Conservation (phyloP, 2,888 invertebrate species). For the Hydroisotoma schaefferi region DNA sequence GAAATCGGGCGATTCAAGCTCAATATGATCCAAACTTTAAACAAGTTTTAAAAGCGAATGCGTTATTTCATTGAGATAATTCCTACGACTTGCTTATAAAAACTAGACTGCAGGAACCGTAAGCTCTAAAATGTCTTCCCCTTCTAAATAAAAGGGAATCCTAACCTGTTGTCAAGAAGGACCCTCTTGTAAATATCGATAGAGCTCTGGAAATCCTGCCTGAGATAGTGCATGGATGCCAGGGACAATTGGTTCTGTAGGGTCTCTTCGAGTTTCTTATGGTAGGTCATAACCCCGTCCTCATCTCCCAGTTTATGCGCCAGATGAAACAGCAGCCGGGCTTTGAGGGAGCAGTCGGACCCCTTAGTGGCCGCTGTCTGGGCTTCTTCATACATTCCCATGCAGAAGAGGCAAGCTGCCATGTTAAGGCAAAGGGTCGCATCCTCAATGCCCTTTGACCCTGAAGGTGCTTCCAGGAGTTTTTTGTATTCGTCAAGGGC, state of each 20-base stretch:
- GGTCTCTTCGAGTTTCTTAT: slow-evolving; percentile 78
- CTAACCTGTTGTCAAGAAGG: slow-evolving; percentile 83
- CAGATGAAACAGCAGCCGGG: slow-evolving; percentile 83
- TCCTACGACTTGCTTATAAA: too few species aligned
- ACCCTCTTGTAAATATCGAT: slow-evolving; percentile 96
- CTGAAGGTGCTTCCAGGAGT: slow-evolving; percentile 53
- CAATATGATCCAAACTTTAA: too few species aligned
- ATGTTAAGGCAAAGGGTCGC: slow-evolving; percentile 65
- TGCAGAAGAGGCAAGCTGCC: slow-evolving; percentile 91
- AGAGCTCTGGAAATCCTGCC: slow-evolving; percentile 97
- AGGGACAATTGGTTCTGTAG: slow-evolving; percentile 92
- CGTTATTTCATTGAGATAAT: too few species aligned
- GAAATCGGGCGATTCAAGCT: too few species aligned
- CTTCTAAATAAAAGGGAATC: slow-evolving; percentile 12
- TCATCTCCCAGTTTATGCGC: slow-evolving; percentile 83
- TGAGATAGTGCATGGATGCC: slow-evolving; percentile 91
- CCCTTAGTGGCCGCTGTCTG: slow-evolving; percentile 63
- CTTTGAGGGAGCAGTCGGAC: slow-evolving; percentile 64
- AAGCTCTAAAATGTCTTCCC: too few species aligned
- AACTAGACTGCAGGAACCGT: too few species aligned
- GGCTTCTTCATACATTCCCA: slow-evolving; percentile 76
- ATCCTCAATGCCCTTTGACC: slow-evolving; percentile 50
- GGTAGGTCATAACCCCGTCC: slow-evolving; percentile 77
- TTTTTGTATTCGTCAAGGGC: slow-evolving; percentile 69
- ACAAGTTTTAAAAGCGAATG: too few species aligned